A percentile compares a stretch with the other conserved stretches of the same genome.
Conservation (phyloP, 2,113 vertebrate species). For the Spea multiplicata region DNA sequence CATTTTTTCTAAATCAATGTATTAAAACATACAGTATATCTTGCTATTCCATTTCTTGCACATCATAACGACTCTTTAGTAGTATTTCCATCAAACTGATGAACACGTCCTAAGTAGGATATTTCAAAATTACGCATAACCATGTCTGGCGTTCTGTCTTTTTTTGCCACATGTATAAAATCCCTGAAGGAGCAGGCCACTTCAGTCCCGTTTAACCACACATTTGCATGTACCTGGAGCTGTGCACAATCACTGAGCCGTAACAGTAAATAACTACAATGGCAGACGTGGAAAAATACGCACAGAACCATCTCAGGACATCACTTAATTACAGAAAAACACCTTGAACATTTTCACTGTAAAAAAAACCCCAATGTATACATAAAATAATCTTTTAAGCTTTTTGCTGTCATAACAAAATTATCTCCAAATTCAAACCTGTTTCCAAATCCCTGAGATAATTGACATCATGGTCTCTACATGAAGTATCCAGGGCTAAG, state of each 20-base stretch:
- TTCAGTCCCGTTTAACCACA: not conserved
- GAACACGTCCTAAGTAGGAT: not conserved
- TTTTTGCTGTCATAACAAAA: conserved; percentile 10
- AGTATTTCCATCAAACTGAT: not conserved
- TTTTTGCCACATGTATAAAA: not conserved
- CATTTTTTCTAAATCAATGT: not conserved
- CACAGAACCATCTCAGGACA: not conserved
- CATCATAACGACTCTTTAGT: not conserved
- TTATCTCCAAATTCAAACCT: conserved; percentile 16
- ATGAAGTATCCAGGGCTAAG: conserved; percentile 44
- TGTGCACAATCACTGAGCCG: not conserved
- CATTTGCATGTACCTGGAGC: conserved; percentile 13
- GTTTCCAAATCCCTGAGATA: conserved; percentile 25
- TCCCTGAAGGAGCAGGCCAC: not conserved
- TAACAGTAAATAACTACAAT: not conserved
- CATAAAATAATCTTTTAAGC: conserved; percentile 1
- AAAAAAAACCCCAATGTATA: not conserved
- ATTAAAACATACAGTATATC: not conserved
- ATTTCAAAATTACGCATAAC: not conserved
- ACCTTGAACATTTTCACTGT: not conserved
- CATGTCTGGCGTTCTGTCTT: conserved; percentile 9
- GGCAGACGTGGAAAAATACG: conserved; percentile 7
- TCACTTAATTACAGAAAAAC: conserved; percentile 27
- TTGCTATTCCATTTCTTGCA: conserved; percentile 2
- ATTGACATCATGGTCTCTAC: conserved; percentile 49